Evolutionary conservation across 2,113 vertebrate genomes (phyloP).

Genomic region (Crotalus helleri): DNA sequence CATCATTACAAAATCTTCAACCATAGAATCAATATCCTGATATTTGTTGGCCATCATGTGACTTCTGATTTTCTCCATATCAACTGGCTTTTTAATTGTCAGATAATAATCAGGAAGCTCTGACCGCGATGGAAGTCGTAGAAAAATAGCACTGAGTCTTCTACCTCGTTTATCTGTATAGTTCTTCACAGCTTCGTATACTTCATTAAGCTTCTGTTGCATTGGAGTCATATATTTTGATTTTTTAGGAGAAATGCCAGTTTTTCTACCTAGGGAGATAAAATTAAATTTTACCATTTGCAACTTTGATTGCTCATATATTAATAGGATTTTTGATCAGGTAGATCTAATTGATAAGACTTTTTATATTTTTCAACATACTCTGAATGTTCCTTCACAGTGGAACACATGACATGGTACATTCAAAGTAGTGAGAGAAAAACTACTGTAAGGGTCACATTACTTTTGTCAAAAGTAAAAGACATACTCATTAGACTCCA

Average conservation of each 20-base stretch:
- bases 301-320: not conserved
- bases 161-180: conserved; percentile 96
- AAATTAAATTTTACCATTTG: not conserved
- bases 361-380: not conserved
- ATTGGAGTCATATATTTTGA: conserved; percentile 96
- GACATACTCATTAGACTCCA: not conserved
- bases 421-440: not conserved
- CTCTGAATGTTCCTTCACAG: not conserved
- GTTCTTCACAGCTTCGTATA: conserved; percentile 96
- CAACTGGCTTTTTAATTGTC: conserved; percentile 95
- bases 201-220: conserved; percentile 96
- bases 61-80: conserved; percentile 97
- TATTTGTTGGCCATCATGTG: conserved; percentile 99
- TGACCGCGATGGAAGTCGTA: conserved; percentile 92
- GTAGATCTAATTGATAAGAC: not conserved
- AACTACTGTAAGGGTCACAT: not conserved
- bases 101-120: conserved; percentile 98
- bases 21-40: conserved; percentile 96
- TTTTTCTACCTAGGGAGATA: conserved; percentile 84
- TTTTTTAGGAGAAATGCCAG: conserved; percentile 92
- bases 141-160: conserved; percentile 95
- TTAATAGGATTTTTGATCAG: not conserved
- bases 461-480: not conserved
- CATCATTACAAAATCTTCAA: conserved; percentile 98
- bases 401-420: not conserved